phyloP scores from a whole-genome alignment of 2,113 vertebrate genomes.

The Toxostoma redivivum region DNA sequence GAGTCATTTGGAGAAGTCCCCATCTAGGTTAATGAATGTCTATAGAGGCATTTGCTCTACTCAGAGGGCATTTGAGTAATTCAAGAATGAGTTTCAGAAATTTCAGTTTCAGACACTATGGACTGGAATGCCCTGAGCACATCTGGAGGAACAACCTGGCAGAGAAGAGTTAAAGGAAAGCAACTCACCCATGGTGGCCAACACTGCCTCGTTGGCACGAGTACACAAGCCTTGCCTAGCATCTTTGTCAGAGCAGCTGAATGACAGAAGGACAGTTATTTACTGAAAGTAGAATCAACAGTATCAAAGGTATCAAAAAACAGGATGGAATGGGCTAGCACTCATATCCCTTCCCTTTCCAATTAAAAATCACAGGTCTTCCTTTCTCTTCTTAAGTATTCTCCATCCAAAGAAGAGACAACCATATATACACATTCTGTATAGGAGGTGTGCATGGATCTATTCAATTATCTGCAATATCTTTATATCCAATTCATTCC shows the following conservation, averaged over 20 bases:
- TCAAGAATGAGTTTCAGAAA: neutral
- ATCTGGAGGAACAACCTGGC: neutral
- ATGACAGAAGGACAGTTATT: constrained; percentile 26
- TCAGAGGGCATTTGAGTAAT: neutral
- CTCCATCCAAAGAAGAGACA: neutral
- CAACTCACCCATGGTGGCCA: constrained; percentile 75
- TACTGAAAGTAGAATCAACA: neutral
- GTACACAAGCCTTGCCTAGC: constrained; percentile 66
- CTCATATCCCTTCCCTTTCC: neutral
- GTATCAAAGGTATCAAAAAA: neutral
- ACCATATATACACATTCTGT: neutral
- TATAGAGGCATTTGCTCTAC: neutral
- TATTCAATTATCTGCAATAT: neutral
- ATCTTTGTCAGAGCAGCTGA: constrained; percentile 77
- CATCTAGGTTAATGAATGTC: neutral
- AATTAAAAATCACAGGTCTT: neutral
- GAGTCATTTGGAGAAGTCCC: neutral
- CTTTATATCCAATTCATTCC: neutral
- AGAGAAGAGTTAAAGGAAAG: neutral
- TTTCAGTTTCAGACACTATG: neutral
- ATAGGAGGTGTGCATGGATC: rapidly evolving
- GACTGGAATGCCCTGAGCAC: neutral
- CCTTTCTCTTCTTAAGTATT: neutral
- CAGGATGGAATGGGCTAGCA: neutral
- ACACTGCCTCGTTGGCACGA: constrained; percentile 65